Conservation (phyloP, 2,888 invertebrate genomes). For the Hyppa rectilinea region DNA sequence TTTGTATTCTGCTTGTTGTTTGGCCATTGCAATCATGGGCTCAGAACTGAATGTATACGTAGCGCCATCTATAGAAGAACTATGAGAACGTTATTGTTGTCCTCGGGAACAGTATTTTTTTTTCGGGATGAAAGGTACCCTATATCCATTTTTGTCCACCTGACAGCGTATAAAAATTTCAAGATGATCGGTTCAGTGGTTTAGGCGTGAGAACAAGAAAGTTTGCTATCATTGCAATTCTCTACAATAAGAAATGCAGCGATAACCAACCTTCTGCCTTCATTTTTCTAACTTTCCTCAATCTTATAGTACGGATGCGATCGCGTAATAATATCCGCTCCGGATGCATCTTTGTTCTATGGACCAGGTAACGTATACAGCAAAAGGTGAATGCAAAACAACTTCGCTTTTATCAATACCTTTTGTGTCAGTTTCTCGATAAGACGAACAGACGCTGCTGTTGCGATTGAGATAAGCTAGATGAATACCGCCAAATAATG, state of each 20-base stretch:
- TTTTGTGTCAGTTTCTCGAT: slow-evolving; percentile 11
- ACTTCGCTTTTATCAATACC: not conserved
- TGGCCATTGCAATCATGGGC: too few species aligned
- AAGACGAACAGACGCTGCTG: not conserved
- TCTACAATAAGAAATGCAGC: not conserved
- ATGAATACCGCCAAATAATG: not conserved
- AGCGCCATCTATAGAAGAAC: too few species aligned
- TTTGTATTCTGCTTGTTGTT: too few species aligned
- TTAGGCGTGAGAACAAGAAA: not conserved
- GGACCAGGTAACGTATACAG: not conserved
- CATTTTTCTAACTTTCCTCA: not conserved
- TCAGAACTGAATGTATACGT: too few species aligned
- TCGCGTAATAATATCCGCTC: slow-evolving; percentile 42
- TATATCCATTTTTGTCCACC: too few species aligned
- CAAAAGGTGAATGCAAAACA: slow-evolving; percentile 1
- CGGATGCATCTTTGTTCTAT: slow-evolving; percentile 29
- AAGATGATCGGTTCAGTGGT: too few species aligned
- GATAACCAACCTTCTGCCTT: not conserved
- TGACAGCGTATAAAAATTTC: too few species aligned
- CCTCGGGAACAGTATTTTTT: too few species aligned
- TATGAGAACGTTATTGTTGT: too few species aligned
- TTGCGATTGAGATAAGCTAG: not conserved
- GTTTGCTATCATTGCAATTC: not conserved
- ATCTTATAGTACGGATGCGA: slow-evolving; percentile 7
- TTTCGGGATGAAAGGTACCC: too few species aligned